These are phyloP conservation scores for Indicator maculatus DNA, from an alignment of 2,113 vertebrate genomes.

Conservation along the genomic window DNA sequence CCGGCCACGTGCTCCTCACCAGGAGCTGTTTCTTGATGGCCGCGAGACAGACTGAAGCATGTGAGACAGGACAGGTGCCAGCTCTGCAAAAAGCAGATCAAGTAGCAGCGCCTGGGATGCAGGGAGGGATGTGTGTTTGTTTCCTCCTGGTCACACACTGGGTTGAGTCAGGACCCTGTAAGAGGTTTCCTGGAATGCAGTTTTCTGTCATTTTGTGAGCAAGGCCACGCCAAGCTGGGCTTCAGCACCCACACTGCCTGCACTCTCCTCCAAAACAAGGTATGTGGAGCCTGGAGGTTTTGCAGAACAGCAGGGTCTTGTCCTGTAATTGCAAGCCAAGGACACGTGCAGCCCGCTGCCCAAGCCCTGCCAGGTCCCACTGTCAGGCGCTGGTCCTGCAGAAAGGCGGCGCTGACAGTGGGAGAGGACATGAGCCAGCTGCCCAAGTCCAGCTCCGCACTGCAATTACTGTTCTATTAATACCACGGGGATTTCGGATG, in stretches of 20 bases:
- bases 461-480: constrained; percentile 71
- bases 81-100: constrained; percentile 31
- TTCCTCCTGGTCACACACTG: background rate
- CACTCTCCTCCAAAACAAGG: background rate
- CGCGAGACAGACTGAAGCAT: constrained; percentile 53
- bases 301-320: background rate
- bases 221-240: background rate
- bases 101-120: background rate
- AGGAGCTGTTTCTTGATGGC: constrained; percentile 38
- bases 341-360: background rate
- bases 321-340: background rate
- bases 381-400: background rate
- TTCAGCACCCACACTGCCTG: fast-evolving
- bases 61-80: constrained; percentile 68
- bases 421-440: background rate
- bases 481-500: constrained; percentile 55
- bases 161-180: background rate
- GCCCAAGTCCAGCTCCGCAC: constrained; percentile 13
- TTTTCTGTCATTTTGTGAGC: background rate
- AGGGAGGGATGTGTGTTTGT: background rate
- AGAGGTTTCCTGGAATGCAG: background rate
- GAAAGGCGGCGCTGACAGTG: background rate
- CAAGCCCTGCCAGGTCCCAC: background rate
- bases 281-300: background rate
- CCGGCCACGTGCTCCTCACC: constrained; percentile 28